Percentiles rank a stretch among this genome's conserved stretches.
Evolutionary conservation across 2,113 vertebrate species (phyloP).

Genomic region (Syrrhaptes paradoxus): DNA sequence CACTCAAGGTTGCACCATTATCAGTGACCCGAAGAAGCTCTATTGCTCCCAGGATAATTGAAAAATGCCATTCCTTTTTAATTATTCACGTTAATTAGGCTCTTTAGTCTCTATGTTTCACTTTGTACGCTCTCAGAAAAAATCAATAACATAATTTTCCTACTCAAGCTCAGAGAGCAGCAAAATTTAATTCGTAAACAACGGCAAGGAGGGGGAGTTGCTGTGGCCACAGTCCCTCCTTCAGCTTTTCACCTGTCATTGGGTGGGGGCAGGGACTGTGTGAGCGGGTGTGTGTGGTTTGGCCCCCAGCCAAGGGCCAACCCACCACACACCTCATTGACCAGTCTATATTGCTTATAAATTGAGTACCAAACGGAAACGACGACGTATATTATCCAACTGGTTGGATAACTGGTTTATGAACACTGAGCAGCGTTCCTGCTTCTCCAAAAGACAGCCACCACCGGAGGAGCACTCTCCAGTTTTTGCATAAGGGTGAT

Average conservation of each 20-base stretch:
- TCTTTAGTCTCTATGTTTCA: background rate
- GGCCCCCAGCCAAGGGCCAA: no score
- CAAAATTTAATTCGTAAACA: background rate
- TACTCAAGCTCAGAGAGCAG: background rate
- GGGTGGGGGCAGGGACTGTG: no score
- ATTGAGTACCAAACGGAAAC: background rate
- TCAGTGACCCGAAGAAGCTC: background rate
- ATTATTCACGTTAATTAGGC: background rate
- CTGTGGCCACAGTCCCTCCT: fast-evolving
- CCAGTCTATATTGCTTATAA: fast-evolving
- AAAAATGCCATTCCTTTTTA: background rate
- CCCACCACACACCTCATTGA: no score
- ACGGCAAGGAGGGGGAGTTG: background rate
- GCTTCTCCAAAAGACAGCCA: background rate
- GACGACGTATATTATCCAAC: fast-evolving
- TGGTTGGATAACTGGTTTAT: fast-evolving
- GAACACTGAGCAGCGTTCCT: background rate
- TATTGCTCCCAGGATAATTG: background rate
- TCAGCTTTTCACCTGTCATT: background rate
- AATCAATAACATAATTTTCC: background rate
- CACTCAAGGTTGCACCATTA: fast-evolving
- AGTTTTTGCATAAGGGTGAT: background rate
- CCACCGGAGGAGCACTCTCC: background rate
- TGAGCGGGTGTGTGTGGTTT: no score
- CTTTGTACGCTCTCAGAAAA: background rate